These are phyloP conservation scores for Tenualosa thibaudeaui DNA, from an alignment of 2,797 vertebrate species.

Conservation along the genomic window DNA sequence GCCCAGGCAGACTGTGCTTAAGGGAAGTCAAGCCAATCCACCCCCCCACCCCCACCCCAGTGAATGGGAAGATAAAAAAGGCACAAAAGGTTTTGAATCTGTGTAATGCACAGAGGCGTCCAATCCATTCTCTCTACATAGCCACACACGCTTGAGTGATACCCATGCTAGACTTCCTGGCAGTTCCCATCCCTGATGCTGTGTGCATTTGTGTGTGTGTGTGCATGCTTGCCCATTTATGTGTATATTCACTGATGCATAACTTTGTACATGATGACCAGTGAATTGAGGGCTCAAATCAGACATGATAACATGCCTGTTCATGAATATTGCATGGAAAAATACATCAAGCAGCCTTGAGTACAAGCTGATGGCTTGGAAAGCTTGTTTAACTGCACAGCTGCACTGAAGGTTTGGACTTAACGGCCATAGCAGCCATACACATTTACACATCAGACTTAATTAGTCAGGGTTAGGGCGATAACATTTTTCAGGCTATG, in stretches of 20 bases:
- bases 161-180: neutral
- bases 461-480: neutral
- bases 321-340: constrained; percentile 30
- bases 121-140: constrained; percentile 24
- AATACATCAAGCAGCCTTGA: constrained; percentile 14
- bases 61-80: too few relatives aligned
- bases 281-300: constrained; percentile 8
- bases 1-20: neutral
- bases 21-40: neutral
- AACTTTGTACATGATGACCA: constrained; percentile 5
- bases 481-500: neutral
- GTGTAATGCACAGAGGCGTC: constrained; percentile 20
- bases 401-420: neutral
- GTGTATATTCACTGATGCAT: neutral
- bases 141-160: neutral
- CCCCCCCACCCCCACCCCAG: too few relatives aligned
- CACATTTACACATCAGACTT: neutral
- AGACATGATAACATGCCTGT: constrained; percentile 31
- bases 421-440: neutral
- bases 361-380: constrained; percentile 15
- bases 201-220: neutral
- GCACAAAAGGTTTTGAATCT: neutral
- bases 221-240: neutral
- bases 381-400: constrained; percentile 8
- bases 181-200: neutral